A percentile compares a stretch with the other conserved stretches of the same genome.
These are phyloP conservation scores for Amphimallon solstitiale DNA, from an alignment of 2,888 invertebrate species.

Conservation along the genomic window DNA sequence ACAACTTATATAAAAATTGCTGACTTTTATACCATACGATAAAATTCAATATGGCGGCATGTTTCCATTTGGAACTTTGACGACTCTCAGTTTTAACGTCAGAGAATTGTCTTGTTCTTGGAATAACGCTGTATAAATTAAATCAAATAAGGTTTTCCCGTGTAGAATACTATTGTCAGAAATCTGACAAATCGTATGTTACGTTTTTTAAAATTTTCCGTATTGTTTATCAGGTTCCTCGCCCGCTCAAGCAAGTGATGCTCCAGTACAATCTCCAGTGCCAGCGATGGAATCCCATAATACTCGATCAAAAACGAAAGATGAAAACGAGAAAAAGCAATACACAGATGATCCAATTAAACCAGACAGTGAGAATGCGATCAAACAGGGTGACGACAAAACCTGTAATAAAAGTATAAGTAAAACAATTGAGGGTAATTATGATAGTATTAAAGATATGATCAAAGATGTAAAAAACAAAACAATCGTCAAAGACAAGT, in stretches of 20 bases:
- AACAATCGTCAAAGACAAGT: slow-evolving; percentile 14
- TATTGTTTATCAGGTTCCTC: slow-evolving; percentile 64
- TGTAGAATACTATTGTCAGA: too few relatives aligned
- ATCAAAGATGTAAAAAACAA: slow-evolving; percentile 8
- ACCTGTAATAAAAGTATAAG: background rate
- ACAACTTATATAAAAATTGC: too few relatives aligned
- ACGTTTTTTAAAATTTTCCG: background rate
- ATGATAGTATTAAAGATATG: slow-evolving; percentile 1
- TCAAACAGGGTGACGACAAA: background rate
- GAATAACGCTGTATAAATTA: too few relatives aligned
- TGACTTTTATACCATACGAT: too few relatives aligned
- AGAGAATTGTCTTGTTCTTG: too few relatives aligned
- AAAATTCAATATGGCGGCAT: too few relatives aligned
- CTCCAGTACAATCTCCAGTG: slow-evolving; percentile 67
- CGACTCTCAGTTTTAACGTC: too few relatives aligned
- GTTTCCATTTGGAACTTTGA: too few relatives aligned
- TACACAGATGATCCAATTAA: slow-evolving; percentile 2
- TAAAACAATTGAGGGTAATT: background rate
- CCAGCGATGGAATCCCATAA: slow-evolving; percentile 45
- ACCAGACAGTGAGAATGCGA: background rate
- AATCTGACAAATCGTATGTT: too few relatives aligned
- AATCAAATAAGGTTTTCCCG: too few relatives aligned
- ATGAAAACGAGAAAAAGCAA: slow-evolving; percentile 5
- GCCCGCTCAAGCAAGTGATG: slow-evolving; percentile 72
- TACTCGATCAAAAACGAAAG: slow-evolving; percentile 38